phyloP scores from a whole-genome alignment of 2,113 vertebrate species.

The Eulacestoma nigropectus region DNA sequence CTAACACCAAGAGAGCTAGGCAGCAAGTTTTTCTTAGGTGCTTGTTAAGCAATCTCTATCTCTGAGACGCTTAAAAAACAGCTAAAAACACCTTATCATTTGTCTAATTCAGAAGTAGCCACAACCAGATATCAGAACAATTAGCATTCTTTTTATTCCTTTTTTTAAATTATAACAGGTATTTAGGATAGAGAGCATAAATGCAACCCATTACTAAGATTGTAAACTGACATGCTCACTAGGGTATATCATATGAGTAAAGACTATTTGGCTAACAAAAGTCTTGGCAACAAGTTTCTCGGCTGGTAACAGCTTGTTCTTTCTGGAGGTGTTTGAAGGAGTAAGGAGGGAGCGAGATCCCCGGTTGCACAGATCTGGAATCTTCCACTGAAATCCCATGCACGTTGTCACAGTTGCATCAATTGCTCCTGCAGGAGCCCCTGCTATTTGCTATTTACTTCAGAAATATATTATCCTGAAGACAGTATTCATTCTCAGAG shows the following conservation, averaged over 20 bases:
- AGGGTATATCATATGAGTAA: neutral
- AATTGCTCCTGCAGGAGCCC: neutral
- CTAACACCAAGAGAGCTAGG: neutral
- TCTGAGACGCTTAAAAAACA: neutral
- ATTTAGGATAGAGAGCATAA: neutral
- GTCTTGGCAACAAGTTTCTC: neutral
- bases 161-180: neutral
- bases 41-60: neutral
- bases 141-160: neutral
- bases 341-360: fast-evolving
- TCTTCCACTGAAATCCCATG: neutral
- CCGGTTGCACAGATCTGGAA: neutral
- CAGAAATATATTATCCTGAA: neutral
- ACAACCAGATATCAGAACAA: neutral
- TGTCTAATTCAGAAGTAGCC: neutral
- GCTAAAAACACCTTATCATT: neutral
- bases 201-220: neutral
- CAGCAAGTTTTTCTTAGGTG: neutral
- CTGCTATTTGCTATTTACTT: neutral
- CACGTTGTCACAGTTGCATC: neutral
- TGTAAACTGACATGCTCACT: neutral
- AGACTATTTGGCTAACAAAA: neutral
- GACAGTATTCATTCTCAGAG: neutral
- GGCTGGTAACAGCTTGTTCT: neutral
- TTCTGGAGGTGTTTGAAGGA: neutral